phyloP scores from a whole-genome alignment of 2,797 vertebrate species.

The Enteromius mattozi region DNA sequence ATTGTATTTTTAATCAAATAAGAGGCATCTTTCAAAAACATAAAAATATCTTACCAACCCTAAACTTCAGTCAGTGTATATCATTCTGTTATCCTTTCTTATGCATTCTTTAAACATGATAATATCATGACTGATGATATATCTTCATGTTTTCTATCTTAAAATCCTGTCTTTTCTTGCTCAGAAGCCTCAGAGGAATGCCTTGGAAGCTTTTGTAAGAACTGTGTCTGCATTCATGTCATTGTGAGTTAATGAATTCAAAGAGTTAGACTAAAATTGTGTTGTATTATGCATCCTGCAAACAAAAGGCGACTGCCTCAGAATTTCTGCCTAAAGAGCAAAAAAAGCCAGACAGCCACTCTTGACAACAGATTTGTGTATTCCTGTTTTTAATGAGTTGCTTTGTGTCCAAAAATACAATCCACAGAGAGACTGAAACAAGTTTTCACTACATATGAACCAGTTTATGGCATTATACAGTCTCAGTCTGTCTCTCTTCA shows the following conservation, averaged over 20 bases:
- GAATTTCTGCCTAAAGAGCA: slow-evolving; percentile 10
- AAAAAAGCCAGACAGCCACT: neutral
- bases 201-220: neutral
- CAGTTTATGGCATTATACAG: neutral
- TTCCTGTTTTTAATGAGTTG: slow-evolving; percentile 20
- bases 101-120: neutral
- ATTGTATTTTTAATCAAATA: neutral
- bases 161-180: neutral
- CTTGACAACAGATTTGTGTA: neutral
- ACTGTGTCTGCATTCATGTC: neutral
- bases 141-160: neutral
- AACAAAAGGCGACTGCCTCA: neutral
- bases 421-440: neutral
- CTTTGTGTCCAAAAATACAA: slow-evolving; percentile 10
- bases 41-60: neutral
- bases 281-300: too few species aligned
- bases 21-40: neutral
- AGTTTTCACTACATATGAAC: neutral
- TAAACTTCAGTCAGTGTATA: neutral
- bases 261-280: neutral
- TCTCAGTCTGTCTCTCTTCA: neutral
- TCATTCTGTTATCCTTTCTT: neutral
- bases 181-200: neutral
- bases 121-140: neutral
- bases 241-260: neutral